Evolutionary conservation across 1,140 invertebrate species (phyloP).

Genomic region (Dryas iulia): DNA sequence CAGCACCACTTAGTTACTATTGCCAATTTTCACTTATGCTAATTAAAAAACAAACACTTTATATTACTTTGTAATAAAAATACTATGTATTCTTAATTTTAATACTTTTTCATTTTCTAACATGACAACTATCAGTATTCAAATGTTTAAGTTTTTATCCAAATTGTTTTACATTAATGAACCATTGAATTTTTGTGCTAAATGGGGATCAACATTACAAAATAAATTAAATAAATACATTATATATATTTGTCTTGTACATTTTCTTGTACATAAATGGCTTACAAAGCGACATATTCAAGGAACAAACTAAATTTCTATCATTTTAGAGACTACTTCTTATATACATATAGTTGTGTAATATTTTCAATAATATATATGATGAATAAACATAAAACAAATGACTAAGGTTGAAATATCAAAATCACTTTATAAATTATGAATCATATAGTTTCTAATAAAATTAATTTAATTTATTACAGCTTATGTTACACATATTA

Average conservation of each 20-base stretch:
- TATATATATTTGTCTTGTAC: neutral
- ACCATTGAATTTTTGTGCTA: neutral
- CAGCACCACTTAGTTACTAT: conserved; percentile 31
- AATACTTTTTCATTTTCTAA: conserved; percentile 1
- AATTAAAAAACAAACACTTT: conserved; percentile 11
- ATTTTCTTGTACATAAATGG: neutral
- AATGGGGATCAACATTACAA: neutral
- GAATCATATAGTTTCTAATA: neutral
- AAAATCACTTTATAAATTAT: neutral
- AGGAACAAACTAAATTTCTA: neutral
- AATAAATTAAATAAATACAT: neutral
- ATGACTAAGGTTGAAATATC: neutral
- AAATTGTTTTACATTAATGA: neutral
- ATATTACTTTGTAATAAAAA: conserved; percentile 8
- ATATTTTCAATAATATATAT: too few relatives aligned
- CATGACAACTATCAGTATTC: neutral
- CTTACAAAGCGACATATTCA: neutral
- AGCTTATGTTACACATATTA: neutral
- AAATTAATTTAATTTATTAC: neutral
- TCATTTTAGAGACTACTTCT: neutral
- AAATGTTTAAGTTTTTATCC: neutral
- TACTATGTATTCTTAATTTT: conserved; percentile 7
- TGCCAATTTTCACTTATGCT: conserved; percentile 23
- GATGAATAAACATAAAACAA: too few relatives aligned
- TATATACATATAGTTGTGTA: neutral